Conservation (phyloP, 1,140 invertebrate species). For the Heliconius himera region DNA sequence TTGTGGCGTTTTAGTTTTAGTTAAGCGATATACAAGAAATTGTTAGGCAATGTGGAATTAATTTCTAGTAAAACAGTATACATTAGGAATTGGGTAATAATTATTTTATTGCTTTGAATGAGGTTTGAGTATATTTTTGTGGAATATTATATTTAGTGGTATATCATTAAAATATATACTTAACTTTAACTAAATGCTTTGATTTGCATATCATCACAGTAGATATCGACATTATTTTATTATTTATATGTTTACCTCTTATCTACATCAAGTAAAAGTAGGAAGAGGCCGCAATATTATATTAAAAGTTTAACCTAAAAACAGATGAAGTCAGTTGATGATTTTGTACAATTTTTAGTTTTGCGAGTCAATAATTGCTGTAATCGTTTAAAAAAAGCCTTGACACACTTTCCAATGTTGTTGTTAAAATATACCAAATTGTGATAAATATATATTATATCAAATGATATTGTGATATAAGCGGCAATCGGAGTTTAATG, state of each 20-base stretch:
- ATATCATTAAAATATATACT: background rate
- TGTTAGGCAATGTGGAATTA: background rate
- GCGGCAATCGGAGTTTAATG: background rate
- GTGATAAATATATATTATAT: background rate
- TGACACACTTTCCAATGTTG: constrained; percentile 33
- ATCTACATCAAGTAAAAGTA: too few relatives aligned
- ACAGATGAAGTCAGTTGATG: background rate
- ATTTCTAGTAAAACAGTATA: background rate
- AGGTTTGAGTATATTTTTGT: too few relatives aligned
- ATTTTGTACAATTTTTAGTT: constrained; percentile 17
- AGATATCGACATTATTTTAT: background rate
- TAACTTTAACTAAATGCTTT: background rate
- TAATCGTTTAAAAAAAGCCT: constrained; percentile 25
- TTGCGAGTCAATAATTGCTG: constrained; percentile 26
- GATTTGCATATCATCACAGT: background rate
- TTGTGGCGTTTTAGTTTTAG: background rate
- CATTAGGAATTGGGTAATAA: background rate
- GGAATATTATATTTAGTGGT: background rate
- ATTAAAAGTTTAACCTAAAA: background rate
- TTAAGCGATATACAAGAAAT: background rate
- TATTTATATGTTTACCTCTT: too few relatives aligned
- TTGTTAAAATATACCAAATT: background rate
- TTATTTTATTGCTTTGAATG: background rate
- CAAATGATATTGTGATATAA: background rate
- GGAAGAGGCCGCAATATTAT: too few relatives aligned